A percentile compares a stretch with the other conserved stretches of the same genome.
These are phyloP conservation scores for Phataginus tricuspis DNA, from an alignment of 2,797 vertebrate genomes.

Conservation along the genomic window DNA sequence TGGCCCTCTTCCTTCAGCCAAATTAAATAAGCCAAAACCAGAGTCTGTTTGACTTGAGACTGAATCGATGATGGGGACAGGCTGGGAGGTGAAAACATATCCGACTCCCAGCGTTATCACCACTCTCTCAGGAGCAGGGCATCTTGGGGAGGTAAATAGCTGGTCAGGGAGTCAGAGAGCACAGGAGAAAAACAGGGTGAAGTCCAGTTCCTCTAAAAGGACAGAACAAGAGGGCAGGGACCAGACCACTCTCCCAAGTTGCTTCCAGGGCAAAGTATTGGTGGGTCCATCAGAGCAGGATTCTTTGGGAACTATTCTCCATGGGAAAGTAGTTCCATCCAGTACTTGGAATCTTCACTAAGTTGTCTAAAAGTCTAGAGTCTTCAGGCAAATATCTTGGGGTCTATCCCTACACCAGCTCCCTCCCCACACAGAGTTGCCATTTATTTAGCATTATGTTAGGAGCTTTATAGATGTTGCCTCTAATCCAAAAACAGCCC, in stretches of 20 bases:
- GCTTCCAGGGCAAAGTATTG: not conserved
- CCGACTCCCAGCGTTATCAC: conserved; percentile 61
- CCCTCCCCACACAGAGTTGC: not conserved
- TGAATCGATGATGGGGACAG: conserved; percentile 75
- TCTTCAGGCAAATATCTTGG: not conserved
- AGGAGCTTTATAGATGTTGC: not conserved
- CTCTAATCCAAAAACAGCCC: not conserved
- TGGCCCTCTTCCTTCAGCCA: conserved; percentile 78
- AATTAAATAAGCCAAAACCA: conserved; percentile 83
- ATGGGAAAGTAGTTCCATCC: not conserved
- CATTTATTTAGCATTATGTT: not conserved
- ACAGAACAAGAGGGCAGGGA: not conserved
- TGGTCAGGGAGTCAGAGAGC: not conserved
- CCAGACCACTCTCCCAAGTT: not conserved
- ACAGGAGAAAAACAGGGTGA: conserved; percentile 47
- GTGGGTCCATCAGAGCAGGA: not conserved
- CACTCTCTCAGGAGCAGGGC: conserved; percentile 73
- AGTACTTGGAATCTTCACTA: not conserved
- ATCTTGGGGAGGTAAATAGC: conserved; percentile 75
- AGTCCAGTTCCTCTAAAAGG: conserved; percentile 51
- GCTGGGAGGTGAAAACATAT: conserved; percentile 68
- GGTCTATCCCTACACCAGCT: not conserved
- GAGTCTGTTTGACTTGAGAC: conserved; percentile 77
- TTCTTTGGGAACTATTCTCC: not conserved
- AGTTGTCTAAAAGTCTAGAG: not conserved